These are phyloP conservation scores for Rhagoletis zephyria DNA, from an alignment of 1,140 invertebrate genomes.

Conservation along the genomic window DNA sequence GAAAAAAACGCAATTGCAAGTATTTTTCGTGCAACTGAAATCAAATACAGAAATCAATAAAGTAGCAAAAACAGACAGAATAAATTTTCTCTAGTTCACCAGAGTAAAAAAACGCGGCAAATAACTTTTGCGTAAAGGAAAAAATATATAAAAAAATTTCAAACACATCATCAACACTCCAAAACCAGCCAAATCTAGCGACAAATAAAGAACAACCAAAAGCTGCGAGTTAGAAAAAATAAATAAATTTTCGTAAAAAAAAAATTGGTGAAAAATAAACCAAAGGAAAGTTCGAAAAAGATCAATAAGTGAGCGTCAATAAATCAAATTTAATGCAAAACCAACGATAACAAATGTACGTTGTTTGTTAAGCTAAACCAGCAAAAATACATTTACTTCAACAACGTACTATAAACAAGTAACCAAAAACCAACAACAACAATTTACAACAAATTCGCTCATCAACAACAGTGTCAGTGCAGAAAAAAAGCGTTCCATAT, in stretches of 20 bases:
- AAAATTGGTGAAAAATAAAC: not conserved
- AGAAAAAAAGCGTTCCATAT: conserved; percentile 72
- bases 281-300: not conserved
- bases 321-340: conserved; percentile 24
- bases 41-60: conserved; percentile 33
- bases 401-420: conserved; percentile 20
- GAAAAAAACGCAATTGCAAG: not conserved
- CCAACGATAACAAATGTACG: not conserved
- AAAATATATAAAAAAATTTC: not conserved
- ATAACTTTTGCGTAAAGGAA: not conserved
- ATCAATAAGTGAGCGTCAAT: conserved; percentile 35
- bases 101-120: not conserved
- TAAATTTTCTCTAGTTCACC: not conserved
- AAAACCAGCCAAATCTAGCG: not conserved
- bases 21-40: not conserved
- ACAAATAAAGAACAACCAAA: not conserved
- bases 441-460: conserved; percentile 26
- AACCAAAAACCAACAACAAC: conserved; percentile 32
- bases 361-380: conserved; percentile 15
- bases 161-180: not conserved
- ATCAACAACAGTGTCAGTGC: conserved; percentile 33
- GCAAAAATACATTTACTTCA: conserved; percentile 37
- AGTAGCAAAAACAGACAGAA: not conserved
- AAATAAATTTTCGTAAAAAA: not conserved
- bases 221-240: not conserved